Conservation (phyloP, 2,113 vertebrate species). For the Agelaius phoeniceus region DNA sequence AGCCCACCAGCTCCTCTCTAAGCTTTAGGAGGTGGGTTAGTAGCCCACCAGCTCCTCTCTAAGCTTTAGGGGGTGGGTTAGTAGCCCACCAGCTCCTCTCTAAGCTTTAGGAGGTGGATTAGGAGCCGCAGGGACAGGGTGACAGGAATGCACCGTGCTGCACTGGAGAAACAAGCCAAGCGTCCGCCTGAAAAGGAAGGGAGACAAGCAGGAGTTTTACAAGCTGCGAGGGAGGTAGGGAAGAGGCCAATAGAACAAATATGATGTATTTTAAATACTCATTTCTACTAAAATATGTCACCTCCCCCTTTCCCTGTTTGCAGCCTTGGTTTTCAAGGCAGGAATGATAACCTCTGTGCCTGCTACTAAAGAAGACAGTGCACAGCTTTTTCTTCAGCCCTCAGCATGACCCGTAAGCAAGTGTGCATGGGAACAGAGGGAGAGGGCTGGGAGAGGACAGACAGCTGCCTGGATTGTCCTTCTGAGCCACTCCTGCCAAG, state of each 20-base stretch:
- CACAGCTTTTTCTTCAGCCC: neutral
- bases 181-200: constrained; percentile 12
- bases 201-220: constrained; percentile 17
- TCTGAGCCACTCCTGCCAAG: neutral
- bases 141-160: constrained; percentile 20
- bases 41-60: neutral
- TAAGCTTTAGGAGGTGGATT: neutral
- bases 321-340: neutral
- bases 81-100: neutral
- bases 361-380: neutral
- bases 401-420: neutral
- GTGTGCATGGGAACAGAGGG: neutral
- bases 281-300: neutral
- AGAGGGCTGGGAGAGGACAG: neutral
- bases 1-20: no score
- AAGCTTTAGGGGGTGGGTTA: no score
- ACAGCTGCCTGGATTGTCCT: neutral
- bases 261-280: neutral
- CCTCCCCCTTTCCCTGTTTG: neutral
- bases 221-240: constrained; percentile 28
- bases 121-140: constrained; percentile 31
- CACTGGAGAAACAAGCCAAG: neutral
- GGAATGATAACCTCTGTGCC: neutral
- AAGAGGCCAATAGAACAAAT: constrained; percentile 33
- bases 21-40: constrained; percentile 14